Evolutionary conservation across 2,113 vertebrate genomes (phyloP), one percentile per base, ranked within the genome.

Genomic region (Megatriorchis doriae): DNA sequence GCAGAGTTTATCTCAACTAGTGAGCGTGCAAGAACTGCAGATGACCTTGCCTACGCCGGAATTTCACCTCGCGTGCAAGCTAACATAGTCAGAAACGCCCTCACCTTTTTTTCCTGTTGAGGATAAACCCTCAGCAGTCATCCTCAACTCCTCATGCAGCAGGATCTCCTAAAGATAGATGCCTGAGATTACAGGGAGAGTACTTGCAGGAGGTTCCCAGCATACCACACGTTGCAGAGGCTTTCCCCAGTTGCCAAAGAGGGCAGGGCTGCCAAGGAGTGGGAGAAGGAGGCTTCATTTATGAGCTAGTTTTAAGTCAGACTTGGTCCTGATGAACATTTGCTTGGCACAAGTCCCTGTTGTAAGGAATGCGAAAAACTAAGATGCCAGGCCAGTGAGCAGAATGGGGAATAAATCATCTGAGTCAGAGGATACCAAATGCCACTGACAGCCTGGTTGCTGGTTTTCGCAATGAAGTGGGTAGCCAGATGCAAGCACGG

Each of bases 181-280:
- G 84, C 32, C 78, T 73, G 58, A 72, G 42, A 95, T 93, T 62
- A 68, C 78, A 87, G 48, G 38, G 18, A 84, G 50, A 53, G 63
- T 71, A 56, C 61, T 68, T 82, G 34, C 58, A 90, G 93, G 93
- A 90, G 94, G 71, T 93, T 96, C 81, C 85, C 91, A 68, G 71
- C 91, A 96, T 93, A 86, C 91, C 59, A 81, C 40, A 53, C 16
- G 1, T 96, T 73, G 26, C 61, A 80, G n/a, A 80, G 93, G 80
- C 78, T 94, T 97, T 93, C 70, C 86, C 93, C 87, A 83, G 53
- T 79, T 85, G 78, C 82, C 77, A 68, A 47, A 75, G 26, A 86
- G 71, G 67, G 23, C 61, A 92, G 79, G 85, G 58, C 84, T 95
- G 87, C 86, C 40, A 77, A 93, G 45, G 85, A 34, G 8, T 80